These are phyloP conservation scores for Varecia variegata DNA, from an alignment of 2,797 vertebrate genomes.

Conservation along the genomic window DNA sequence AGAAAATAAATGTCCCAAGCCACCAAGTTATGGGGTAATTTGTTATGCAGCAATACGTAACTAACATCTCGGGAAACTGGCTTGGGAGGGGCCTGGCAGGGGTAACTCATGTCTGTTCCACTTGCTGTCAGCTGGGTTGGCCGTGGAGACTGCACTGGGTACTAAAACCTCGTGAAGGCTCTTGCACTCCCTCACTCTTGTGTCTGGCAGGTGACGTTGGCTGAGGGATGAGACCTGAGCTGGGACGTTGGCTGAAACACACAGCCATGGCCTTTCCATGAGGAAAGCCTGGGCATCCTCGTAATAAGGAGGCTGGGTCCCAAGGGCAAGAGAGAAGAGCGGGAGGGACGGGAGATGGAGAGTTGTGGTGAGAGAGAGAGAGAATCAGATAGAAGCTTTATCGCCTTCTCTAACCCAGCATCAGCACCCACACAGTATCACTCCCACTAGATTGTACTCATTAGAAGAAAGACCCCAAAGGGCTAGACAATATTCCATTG, in stretches of 20 bases:
- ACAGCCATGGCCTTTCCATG: rapidly evolving
- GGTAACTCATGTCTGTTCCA: not conserved
- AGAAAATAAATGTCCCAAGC: not conserved
- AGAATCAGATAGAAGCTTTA: not conserved
- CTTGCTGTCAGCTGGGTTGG: not conserved
- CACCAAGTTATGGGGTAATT: not conserved
- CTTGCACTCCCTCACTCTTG: not conserved
- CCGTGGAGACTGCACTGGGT: not conserved
- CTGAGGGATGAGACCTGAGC: not conserved
- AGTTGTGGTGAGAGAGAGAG: not conserved
- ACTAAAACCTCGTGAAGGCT: not conserved
- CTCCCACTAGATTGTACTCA: not conserved
- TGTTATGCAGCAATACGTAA: not conserved
- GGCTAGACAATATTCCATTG: not conserved
- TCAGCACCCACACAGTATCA: not conserved
- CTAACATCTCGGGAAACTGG: not conserved
- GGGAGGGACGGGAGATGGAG: rapidly evolving
- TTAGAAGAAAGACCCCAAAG: not conserved
- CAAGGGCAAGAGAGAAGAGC: not conserved
- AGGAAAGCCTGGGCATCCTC: not conserved
- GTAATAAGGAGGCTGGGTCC: not conserved
- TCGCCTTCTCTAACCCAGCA: not conserved
- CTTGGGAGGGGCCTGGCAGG: not conserved
- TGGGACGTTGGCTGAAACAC: not conserved
- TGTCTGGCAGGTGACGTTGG: not conserved